Evolutionary conservation across 2,113 vertebrate species (phyloP).

Genomic region (Brachypteracias leptosomus): DNA sequence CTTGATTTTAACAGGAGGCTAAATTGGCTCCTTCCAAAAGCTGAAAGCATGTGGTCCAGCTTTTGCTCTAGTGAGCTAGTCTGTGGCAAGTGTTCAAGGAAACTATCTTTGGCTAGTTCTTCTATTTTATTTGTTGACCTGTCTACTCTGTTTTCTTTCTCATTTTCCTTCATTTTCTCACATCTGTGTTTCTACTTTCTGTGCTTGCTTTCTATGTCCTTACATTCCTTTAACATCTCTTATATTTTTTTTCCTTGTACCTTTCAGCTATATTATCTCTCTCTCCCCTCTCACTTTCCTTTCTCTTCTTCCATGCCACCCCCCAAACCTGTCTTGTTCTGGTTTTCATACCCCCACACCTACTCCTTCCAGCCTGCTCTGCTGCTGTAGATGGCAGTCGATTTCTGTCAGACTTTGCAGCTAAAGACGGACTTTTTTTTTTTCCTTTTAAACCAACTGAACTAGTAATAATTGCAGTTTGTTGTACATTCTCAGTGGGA

Average conservation of each 20-base stretch:
- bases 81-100: neutral
- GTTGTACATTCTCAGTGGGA: neutral
- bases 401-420: neutral
- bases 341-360: neutral
- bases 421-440: neutral
- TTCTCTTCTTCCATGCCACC: neutral
- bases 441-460: neutral
- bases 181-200: neutral
- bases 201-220: neutral
- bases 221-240: neutral
- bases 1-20: neutral
- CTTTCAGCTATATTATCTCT: neutral
- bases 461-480: slow-evolving; percentile 41
- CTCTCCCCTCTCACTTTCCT: neutral
- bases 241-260: neutral
- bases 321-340: neutral
- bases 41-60: neutral
- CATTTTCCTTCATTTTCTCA: neutral
- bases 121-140: neutral
- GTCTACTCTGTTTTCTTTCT: neutral
- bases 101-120: neutral
- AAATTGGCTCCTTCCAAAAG: neutral
- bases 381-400: neutral
- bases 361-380: neutral
- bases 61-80: neutral